These are phyloP conservation scores for Ips nitidus DNA, from an alignment of 1,140 invertebrate species.

Conservation along the genomic window DNA sequence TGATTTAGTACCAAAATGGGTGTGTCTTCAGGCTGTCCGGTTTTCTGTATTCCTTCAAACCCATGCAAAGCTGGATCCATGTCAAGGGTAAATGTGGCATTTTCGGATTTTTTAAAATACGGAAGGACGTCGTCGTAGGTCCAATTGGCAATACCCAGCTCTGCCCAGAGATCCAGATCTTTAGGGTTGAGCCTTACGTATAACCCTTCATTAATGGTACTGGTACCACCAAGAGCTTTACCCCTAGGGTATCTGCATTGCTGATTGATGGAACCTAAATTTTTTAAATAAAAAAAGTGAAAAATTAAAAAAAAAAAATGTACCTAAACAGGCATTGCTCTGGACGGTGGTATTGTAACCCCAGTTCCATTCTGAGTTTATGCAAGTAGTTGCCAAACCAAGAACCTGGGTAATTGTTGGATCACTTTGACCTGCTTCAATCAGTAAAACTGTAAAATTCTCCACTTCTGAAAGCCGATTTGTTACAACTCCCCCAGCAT, in stretches of 20 bases:
- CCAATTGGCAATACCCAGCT: slow-evolving; percentile 77
- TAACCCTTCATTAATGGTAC: slow-evolving; percentile 84
- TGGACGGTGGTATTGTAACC: slow-evolving; percentile 74
- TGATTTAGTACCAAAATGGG: neutral
- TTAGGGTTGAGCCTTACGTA: slow-evolving; percentile 76
- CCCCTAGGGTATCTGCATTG: slow-evolving; percentile 58
- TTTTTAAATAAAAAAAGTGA: neutral
- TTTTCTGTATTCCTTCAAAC: slow-evolving; percentile 55
- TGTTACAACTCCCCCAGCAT: slow-evolving; percentile 60
- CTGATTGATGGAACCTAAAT: neutral
- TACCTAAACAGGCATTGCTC: slow-evolving; percentile 62
- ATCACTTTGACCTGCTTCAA: slow-evolving; percentile 63
- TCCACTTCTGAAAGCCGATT: slow-evolving; percentile 70
- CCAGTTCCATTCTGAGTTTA: slow-evolving; percentile 61
- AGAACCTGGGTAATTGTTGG: slow-evolving; percentile 8
- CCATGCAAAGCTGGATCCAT: slow-evolving; percentile 57
- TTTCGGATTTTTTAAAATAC: slow-evolving; percentile 80
- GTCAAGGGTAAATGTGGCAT: slow-evolving; percentile 61
- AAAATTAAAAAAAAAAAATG: neutral
- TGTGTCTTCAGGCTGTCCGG: neutral
- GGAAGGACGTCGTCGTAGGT: slow-evolving; percentile 76
- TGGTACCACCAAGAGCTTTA: slow-evolving; percentile 71
- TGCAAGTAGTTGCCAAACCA: slow-evolving; percentile 44
- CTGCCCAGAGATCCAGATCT: slow-evolving; percentile 67
- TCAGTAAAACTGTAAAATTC: slow-evolving; percentile 67